A percentile compares a stretch with the other conserved stretches of the same genome.
Evolutionary conservation across 2,888 invertebrate species (phyloP).

Genomic region (Stenolophus ochropezus): DNA sequence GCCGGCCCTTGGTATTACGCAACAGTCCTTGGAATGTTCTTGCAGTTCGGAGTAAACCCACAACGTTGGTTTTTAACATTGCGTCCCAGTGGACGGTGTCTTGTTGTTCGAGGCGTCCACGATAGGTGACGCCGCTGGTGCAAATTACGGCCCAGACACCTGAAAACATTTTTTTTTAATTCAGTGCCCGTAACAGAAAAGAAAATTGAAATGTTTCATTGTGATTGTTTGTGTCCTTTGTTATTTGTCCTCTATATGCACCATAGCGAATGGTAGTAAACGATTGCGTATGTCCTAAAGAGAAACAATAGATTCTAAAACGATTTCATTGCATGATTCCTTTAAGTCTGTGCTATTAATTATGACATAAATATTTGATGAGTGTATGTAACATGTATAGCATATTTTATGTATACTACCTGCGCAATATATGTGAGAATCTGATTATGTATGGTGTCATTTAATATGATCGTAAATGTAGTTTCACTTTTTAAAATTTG

Average conservation of each 20-base stretch:
- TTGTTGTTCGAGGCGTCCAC: constrained; percentile 81
- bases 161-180: no score
- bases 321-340: not conserved
- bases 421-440: not conserved
- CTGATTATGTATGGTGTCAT: constrained; percentile 6
- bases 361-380: constrained; percentile 10
- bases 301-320: constrained; percentile 15
- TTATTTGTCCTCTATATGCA: not conserved
- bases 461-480: constrained; percentile 15
- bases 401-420: constrained; percentile 3
- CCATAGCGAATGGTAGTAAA: not conserved
- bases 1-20: constrained; percentile 79
- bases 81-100: constrained; percentile 83
- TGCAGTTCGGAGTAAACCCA: constrained; percentile 84
- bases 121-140: constrained; percentile 85
- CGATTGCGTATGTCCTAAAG: constrained; percentile 4
- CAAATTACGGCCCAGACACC: constrained; percentile 89
- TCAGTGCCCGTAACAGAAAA: no score
- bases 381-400: not conserved
- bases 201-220: no score
- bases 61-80: constrained; percentile 81
- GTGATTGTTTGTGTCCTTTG: not conserved
- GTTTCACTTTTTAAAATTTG: constrained; percentile 28
- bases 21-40: constrained; percentile 85
- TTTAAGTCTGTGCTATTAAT: not conserved